phyloP scores from a whole-genome alignment of 2,113 vertebrate genomes.

The Melanostigma gelatinosum region DNA sequence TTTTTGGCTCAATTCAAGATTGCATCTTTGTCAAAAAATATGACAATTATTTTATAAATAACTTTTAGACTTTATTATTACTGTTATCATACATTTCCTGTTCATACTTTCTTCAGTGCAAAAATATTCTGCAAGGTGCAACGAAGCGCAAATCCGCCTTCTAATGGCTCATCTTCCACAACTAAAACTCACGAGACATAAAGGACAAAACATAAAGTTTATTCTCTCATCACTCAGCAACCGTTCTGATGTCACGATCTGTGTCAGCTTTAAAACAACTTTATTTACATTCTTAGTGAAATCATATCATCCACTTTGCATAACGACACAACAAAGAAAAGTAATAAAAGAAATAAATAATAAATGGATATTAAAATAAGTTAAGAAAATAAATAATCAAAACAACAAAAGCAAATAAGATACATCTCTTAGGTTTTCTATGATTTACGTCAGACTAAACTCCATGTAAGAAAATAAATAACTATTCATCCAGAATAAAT shows the following conservation, averaged over 20 bases:
- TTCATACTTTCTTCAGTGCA: neutral
- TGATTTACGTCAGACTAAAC: neutral
- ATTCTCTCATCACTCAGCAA: neutral
- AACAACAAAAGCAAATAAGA: neutral
- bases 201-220: neutral
- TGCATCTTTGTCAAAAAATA: conserved; percentile 3
- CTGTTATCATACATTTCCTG: neutral
- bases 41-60: neutral
- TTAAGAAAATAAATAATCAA: neutral
- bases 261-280: neutral
- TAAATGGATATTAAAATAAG: neutral
- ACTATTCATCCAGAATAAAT: neutral
- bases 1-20: neutral
- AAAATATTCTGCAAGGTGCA: neutral
- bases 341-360: neutral
- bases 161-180: neutral
- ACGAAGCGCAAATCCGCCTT: neutral
- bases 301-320: neutral
- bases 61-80: too few species aligned
- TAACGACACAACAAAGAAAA: neutral
- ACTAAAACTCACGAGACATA: neutral
- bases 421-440: neutral
- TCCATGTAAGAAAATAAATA: neutral
- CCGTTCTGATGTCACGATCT: neutral
- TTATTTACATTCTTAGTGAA: neutral